Conservation (phyloP, 2,797 vertebrate species). For the Poliocrania exsul region DNA sequence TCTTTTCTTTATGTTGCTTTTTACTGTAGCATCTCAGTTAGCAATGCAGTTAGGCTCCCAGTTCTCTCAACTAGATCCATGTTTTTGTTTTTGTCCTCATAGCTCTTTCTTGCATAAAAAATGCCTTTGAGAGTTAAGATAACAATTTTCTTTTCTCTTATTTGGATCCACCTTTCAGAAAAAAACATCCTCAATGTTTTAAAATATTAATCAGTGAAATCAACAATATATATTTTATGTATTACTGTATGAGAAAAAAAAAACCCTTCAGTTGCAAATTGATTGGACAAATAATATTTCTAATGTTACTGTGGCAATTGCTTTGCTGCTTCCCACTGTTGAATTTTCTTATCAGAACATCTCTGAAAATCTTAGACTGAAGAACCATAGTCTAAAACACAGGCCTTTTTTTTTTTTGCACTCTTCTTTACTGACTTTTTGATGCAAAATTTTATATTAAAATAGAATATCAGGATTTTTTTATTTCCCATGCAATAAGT, state of each 20-base stretch:
- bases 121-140: background rate
- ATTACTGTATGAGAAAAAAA: background rate
- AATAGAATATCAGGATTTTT: background rate
- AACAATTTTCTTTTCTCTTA: background rate
- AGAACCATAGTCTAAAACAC: background rate
- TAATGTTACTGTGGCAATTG: background rate
- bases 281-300: background rate
- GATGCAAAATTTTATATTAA: background rate
- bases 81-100: background rate
- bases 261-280: rapidly evolving
- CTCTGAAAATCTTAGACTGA: background rate
- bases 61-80: background rate
- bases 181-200: background rate
- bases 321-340: background rate
- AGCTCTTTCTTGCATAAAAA: background rate
- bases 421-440: background rate
- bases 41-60: background rate
- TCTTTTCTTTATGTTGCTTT: background rate
- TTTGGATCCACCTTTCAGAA: background rate
- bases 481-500: background rate
- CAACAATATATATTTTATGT: background rate
- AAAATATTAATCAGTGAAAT: background rate
- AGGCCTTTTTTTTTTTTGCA: background rate
- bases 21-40: background rate
- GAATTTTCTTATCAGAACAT: background rate